Percentiles rank a stretch among this genome's conserved stretches.
phyloP scores from a whole-genome alignment of 1,140 invertebrate genomes.

The Drosophila guanche region DNA sequence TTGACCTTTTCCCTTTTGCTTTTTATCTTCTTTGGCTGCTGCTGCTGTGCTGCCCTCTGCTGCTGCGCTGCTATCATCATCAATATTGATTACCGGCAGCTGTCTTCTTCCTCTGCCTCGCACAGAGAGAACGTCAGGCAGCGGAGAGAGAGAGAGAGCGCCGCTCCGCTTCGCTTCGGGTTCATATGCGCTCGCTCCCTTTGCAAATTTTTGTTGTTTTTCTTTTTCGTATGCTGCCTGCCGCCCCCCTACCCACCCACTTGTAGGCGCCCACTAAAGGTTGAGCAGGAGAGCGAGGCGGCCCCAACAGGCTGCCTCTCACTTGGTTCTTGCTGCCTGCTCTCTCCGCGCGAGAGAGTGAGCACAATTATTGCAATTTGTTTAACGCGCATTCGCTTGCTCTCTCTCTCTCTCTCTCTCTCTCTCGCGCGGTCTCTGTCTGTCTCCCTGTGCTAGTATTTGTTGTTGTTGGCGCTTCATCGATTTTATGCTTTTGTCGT shows the following conservation, averaged over 20 bases:
- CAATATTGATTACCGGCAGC: constrained; percentile 82
- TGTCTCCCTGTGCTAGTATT: constrained; percentile 13
- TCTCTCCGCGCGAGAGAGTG: constrained; percentile 15
- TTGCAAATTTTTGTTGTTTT: constrained; percentile 24
- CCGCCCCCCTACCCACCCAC: constrained; percentile 56
- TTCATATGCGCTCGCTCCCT: constrained; percentile 64
- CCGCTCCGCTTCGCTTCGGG: constrained; percentile 21
- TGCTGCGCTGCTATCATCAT: constrained; percentile 66
- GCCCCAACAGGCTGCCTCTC: constrained; percentile 59
- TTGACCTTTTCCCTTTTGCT: constrained; percentile 52
- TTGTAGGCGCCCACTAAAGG: constrained; percentile 71
- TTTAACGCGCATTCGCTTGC: constrained; percentile 61
- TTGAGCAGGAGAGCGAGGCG: constrained; percentile 11
- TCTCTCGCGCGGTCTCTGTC: constrained; percentile 9
- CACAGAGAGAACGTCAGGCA: constrained; percentile 15
- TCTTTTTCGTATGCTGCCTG: constrained; percentile 46
- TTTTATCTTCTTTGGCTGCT: constrained; percentile 53
- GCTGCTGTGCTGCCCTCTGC: background rate
- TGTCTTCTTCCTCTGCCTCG: constrained; percentile 44
- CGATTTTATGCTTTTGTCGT: constrained; percentile 79
- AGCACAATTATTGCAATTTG: constrained; percentile 69
- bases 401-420: constrained; percentile 16
- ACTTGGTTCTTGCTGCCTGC: background rate
- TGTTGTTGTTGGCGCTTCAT: constrained; percentile 72
- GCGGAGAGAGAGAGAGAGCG: constrained; percentile 8